phyloP scores from a whole-genome alignment of 2,797 vertebrate species.

The Melopsittacus undulatus region DNA sequence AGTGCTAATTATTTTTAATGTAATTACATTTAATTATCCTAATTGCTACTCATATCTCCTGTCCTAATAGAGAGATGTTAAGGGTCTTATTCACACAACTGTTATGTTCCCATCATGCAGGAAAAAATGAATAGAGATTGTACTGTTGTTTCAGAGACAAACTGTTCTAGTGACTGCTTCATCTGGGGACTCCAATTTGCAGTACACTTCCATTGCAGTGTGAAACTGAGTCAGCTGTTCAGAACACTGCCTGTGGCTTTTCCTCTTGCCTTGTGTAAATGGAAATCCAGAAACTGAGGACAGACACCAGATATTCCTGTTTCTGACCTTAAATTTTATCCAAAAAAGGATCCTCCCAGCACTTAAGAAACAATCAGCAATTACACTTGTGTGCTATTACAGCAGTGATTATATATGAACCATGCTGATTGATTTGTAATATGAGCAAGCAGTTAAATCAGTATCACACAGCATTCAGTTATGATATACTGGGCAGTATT shows the following conservation, averaged over 20 bases:
- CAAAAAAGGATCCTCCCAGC: background rate
- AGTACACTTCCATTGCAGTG: background rate
- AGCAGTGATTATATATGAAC: background rate
- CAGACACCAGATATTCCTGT: background rate
- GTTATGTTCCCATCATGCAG: conserved; percentile 29
- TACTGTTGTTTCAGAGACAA: conserved; percentile 21
- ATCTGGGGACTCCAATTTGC: background rate
- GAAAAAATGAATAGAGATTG: conserved; percentile 3
- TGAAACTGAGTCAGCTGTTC: background rate
- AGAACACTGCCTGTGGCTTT: background rate
- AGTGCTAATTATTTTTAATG: conserved; percentile 77
- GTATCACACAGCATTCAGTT: background rate
- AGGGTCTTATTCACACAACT: conserved; percentile 48
- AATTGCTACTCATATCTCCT: conserved; percentile 71
- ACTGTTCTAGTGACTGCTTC: background rate
- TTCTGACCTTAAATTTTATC: background rate
- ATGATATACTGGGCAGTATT: background rate
- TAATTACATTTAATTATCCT: conserved; percentile 78
- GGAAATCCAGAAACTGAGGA: background rate
- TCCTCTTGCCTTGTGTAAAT: background rate
- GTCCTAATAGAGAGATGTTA: conserved; percentile 61
- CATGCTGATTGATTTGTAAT: background rate
- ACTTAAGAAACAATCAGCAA: background rate
- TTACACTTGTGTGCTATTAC: background rate
- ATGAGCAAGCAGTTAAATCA: background rate